phyloP scores from a whole-genome alignment of 2,888 invertebrate species.

The Leptopilina myrica region DNA sequence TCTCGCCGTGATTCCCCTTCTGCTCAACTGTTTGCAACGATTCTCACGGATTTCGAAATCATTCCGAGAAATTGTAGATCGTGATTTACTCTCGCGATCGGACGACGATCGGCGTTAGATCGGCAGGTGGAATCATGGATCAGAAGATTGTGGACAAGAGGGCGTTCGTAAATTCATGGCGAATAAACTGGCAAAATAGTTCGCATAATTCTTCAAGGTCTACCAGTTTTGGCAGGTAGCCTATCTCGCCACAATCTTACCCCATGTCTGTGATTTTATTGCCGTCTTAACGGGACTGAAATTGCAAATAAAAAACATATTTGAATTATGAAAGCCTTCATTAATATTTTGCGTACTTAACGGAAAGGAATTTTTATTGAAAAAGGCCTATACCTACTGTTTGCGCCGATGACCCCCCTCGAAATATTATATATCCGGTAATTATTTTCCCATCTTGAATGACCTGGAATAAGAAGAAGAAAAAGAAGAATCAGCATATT shows the following conservation, averaged over 20 bases:
- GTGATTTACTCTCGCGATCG: slow-evolving; percentile 31
- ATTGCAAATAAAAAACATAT: not conserved
- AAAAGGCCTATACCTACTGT: not conserved
- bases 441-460: not conserved
- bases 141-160: slow-evolving; percentile 43
- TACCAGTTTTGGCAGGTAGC: slow-evolving; percentile 72
- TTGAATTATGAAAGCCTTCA: not conserved
- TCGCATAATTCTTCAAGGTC: slow-evolving; percentile 76
- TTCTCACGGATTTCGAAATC: slow-evolving; percentile 39
- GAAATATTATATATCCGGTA: not conserved
- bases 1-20: slow-evolving; percentile 5
- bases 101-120: slow-evolving; percentile 36
- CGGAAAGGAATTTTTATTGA: not conserved
- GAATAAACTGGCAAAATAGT: slow-evolving; percentile 74
- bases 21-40: not conserved
- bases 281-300: not conserved
- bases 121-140: slow-evolving; percentile 43
- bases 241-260: slow-evolving; percentile 75
- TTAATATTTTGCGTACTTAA: not conserved
- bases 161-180: slow-evolving; percentile 69
- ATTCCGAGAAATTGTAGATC: slow-evolving; percentile 25
- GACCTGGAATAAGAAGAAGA: not conserved
- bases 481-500: not conserved
- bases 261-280: slow-evolving; percentile 49
- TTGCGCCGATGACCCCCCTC: not conserved